Evolutionary conservation across 1,140 invertebrate genomes (phyloP).

Genomic region (Hirudo medicinalis): DNA sequence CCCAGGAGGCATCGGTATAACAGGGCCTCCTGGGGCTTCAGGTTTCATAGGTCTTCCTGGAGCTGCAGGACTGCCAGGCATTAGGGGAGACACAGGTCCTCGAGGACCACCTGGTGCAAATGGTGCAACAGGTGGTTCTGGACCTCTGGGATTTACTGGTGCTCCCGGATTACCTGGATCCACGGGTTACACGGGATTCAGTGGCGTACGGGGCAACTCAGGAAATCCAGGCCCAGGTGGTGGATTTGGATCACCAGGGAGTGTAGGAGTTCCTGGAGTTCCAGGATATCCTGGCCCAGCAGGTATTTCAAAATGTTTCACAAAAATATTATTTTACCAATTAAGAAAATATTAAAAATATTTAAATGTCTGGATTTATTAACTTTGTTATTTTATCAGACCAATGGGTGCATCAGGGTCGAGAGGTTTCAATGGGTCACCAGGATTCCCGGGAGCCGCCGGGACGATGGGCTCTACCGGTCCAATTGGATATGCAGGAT

Average conservation of each 20-base stretch:
- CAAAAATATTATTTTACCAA: too few relatives aligned
- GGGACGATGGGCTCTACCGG: neutral
- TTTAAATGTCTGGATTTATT: too few relatives aligned
- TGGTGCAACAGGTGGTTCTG: constrained; percentile 19
- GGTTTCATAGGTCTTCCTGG: constrained; percentile 14
- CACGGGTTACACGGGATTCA: neutral
- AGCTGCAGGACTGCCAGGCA: constrained; percentile 11
- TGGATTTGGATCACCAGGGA: neutral
- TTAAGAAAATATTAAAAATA: too few relatives aligned
- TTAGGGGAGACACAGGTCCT: constrained; percentile 13
- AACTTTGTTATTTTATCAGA: too few relatives aligned
- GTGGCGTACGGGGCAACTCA: neutral
- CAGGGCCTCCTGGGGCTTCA: constrained; percentile 20
- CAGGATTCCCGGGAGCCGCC: neutral
- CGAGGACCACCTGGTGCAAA: constrained; percentile 24
- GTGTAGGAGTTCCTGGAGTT: constrained; percentile 1
- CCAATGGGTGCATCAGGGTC: neutral
- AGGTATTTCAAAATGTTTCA: neutral
- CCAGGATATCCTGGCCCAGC: constrained; percentile 4
- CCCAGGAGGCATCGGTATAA: constrained; percentile 19
- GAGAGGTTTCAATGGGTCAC: neutral
- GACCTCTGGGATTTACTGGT: constrained; percentile 6
- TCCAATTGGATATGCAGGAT: neutral
- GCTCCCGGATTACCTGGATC: neutral
- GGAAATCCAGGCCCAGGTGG: neutral